Evolutionary conservation across 2,113 vertebrate species (phyloP).

Genomic region (Capreolus pygargus): DNA sequence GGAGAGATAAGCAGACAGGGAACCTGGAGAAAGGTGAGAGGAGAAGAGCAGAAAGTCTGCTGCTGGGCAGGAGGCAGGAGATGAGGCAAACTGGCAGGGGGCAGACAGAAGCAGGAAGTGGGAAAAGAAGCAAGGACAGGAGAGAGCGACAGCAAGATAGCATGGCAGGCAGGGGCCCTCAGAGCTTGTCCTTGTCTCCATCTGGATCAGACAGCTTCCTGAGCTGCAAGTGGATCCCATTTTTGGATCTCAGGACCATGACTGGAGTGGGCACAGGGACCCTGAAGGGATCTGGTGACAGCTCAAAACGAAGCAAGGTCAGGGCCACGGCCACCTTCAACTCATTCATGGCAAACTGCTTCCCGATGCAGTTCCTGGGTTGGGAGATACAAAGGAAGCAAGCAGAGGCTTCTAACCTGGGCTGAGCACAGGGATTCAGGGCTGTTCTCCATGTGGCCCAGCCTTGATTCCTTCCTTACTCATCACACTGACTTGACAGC

Average conservation of each 20-base stretch:
- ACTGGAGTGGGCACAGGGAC: not conserved
- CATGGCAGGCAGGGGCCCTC: too few relatives aligned
- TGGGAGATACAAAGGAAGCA: not conserved
- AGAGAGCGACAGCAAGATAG: not conserved
- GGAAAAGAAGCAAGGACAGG: not conserved
- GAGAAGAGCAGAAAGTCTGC: not conserved
- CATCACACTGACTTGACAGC: not conserved
- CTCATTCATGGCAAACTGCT: slow-evolving; percentile 72
- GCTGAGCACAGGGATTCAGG: not conserved
- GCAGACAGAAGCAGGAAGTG: not conserved
- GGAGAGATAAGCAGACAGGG: not conserved
- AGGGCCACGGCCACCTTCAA: slow-evolving; percentile 86
- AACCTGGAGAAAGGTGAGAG: not conserved
- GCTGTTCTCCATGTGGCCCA: not conserved
- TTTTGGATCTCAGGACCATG: slow-evolving; percentile 80
- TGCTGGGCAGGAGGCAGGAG: not conserved
- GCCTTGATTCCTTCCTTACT: not conserved
- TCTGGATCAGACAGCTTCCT: slow-evolving; percentile 54
- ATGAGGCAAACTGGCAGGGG: not conserved
- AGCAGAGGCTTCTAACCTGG: not conserved
- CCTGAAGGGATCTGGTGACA: slow-evolving; percentile 67
- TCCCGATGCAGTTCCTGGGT: slow-evolving; percentile 87
- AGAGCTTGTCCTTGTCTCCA: not conserved
- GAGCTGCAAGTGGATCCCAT: slow-evolving; percentile 85
- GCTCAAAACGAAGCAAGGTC: slow-evolving; percentile 74